phyloP scores from a whole-genome alignment of 2,888 invertebrate genomes.

The Mamestra brassicae region DNA sequence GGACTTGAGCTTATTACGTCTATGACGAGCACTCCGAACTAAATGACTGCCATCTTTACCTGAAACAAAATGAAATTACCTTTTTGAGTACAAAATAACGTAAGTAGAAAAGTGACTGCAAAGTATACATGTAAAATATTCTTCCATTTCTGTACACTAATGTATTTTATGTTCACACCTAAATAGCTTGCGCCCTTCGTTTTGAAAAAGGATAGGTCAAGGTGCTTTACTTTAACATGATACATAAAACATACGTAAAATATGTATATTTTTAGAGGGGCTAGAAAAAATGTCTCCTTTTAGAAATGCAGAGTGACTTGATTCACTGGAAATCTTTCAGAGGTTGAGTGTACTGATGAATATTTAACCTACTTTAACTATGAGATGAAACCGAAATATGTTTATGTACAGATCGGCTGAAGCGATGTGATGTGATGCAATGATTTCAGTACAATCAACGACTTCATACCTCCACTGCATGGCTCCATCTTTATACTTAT shows the following conservation, averaged over 20 bases:
- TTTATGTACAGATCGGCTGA: too few relatives aligned
- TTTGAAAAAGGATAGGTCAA: not conserved
- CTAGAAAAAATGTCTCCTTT: not conserved
- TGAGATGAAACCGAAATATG: too few relatives aligned
- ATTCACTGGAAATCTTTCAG: too few relatives aligned
- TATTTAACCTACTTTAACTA: too few relatives aligned
- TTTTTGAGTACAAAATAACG: slow-evolving; percentile 43
- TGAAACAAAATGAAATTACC: slow-evolving; percentile 53
- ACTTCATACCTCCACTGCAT: too few relatives aligned
- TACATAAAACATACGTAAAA: not conserved
- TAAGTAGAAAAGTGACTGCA: not conserved
- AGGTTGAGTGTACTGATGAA: too few relatives aligned
- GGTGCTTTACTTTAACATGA: not conserved
- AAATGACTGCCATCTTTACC: slow-evolving; percentile 45
- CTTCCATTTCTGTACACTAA: slow-evolving; percentile 4
- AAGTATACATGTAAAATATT: not conserved
- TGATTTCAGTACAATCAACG: too few relatives aligned
- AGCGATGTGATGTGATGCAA: too few relatives aligned
- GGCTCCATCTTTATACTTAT: too few relatives aligned
- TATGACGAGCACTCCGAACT: slow-evolving; percentile 10
- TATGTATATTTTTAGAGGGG: not conserved
- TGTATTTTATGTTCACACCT: not conserved
- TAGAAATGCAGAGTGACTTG: not conserved
- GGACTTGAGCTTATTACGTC: not conserved
- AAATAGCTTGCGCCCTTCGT: not conserved